These are phyloP conservation scores for Neoseiulus cucumeris DNA, from an alignment of 1,140 invertebrate species.

Conservation along the genomic window DNA sequence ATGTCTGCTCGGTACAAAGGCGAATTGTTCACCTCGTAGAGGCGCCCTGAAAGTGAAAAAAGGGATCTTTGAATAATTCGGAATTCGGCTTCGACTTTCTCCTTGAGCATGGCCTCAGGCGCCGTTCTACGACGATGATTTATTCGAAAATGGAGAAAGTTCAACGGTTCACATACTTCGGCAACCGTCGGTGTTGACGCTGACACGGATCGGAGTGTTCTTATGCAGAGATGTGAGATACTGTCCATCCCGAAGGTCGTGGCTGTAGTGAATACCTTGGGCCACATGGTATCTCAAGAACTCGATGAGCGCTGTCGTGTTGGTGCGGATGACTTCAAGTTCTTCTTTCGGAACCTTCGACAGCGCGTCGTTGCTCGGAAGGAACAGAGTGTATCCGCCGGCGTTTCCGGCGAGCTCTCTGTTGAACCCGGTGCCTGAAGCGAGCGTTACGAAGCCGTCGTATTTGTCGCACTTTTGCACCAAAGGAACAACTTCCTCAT, in stretches of 20 bases:
- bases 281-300: constrained; percentile 22
- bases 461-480: constrained; percentile 21
- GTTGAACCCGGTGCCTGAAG: constrained; percentile 19
- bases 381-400: constrained; percentile 22
- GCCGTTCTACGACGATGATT: background rate
- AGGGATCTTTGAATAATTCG: background rate
- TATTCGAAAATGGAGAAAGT: background rate
- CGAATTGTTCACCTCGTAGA: constrained; percentile 22
- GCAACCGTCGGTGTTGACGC: constrained; percentile 22
- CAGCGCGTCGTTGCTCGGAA: constrained; percentile 23
- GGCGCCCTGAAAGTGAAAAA: constrained; percentile 18
- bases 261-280: constrained; percentile 20
- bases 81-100: background rate
- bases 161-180: constrained; percentile 17
- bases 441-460: constrained; percentile 22
- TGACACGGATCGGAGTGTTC: constrained; percentile 18
- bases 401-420: constrained; percentile 17
- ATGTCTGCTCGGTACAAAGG: constrained; percentile 29
- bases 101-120: too few species aligned
- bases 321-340: constrained; percentile 19
- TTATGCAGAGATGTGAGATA: constrained; percentile 21
- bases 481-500: constrained; percentile 20
- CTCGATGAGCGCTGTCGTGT: constrained; percentile 22
- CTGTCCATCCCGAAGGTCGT: constrained; percentile 22
- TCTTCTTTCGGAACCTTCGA: constrained; percentile 22